phyloP scores from a whole-genome alignment of 2,797 vertebrate genomes.

The Microctenopoma lineatum region DNA sequence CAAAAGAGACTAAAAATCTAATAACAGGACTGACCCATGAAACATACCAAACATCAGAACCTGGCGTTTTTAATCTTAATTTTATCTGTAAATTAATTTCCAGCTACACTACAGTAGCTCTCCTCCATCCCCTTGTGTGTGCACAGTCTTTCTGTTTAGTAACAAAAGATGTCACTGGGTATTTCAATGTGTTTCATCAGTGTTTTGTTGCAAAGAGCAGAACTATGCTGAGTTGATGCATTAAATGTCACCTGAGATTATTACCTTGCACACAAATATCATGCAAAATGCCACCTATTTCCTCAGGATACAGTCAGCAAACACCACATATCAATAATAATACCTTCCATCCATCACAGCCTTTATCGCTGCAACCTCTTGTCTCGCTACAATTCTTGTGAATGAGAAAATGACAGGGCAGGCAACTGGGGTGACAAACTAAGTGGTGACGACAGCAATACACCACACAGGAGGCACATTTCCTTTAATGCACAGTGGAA shows the following conservation, averaged over 20 bases:
- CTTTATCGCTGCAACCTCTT: slow-evolving; percentile 9
- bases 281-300: slow-evolving; percentile 29
- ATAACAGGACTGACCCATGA: slow-evolving; percentile 11
- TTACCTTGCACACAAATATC: slow-evolving; percentile 27
- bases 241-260: slow-evolving; percentile 47
- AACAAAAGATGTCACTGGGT: slow-evolving; percentile 19
- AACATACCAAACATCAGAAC: slow-evolving; percentile 26
- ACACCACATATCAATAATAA: slow-evolving; percentile 45
- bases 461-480: slow-evolving; percentile 47
- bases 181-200: slow-evolving; percentile 49
- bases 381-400: slow-evolving; percentile 22
- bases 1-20: slow-evolving; percentile 22
- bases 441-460: slow-evolving; percentile 37
- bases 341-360: slow-evolving; percentile 38
- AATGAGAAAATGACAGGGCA: slow-evolving; percentile 53
- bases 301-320: slow-evolving; percentile 36
- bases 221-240: slow-evolving; percentile 9
- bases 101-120: not conserved
- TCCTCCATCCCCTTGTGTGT: not conserved
- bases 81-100: slow-evolving; percentile 6
- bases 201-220: slow-evolving; percentile 18
- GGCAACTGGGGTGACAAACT: slow-evolving; percentile 35
- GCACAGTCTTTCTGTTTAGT: not conserved
- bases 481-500: slow-evolving; percentile 44
- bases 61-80: slow-evolving; percentile 14